Conservation (phyloP, 1,140 invertebrate species). For the Pectinophora gossypiella region DNA sequence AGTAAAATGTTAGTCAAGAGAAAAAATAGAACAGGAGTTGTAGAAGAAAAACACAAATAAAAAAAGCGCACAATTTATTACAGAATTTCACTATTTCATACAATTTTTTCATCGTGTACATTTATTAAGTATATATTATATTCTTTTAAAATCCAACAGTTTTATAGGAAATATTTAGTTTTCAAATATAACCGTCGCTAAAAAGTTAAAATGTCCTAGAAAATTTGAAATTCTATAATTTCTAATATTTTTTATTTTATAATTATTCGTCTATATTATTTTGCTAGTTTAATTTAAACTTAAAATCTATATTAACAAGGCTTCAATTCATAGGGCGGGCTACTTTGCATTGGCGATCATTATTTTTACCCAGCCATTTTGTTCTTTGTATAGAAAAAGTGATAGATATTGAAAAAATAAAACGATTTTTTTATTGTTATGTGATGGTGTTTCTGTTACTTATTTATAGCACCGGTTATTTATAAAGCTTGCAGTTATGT, state of each 20-base stretch:
- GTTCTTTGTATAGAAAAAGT: too few species aligned
- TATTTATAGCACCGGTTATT: too few species aligned
- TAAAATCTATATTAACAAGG: not conserved
- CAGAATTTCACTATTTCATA: conserved; percentile 35
- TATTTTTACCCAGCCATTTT: too few species aligned
- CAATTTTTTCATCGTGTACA: conserved; percentile 18
- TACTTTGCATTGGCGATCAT: too few species aligned
- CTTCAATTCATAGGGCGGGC: too few species aligned
- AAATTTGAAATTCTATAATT: not conserved
- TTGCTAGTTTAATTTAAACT: not conserved
- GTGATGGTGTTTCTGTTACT: too few species aligned
- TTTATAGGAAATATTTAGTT: not conserved
- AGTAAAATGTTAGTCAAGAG: too few species aligned
- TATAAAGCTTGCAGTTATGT: too few species aligned
- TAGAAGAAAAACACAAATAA: conserved; percentile 32
- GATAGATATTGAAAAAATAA: too few species aligned
- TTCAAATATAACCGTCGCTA: not conserved
- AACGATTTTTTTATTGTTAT: too few species aligned
- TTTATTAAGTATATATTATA: conserved; percentile 3
- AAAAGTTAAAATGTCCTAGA: not conserved
- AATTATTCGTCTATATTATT: not conserved
- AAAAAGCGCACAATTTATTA: conserved; percentile 59
- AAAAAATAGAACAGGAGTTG: too few species aligned
- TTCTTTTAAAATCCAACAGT: too few species aligned
- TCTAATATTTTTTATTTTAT: not conserved